These are phyloP conservation scores for Heliothis peltigera DNA, from an alignment of 2,888 invertebrate species.

Conservation along the genomic window DNA sequence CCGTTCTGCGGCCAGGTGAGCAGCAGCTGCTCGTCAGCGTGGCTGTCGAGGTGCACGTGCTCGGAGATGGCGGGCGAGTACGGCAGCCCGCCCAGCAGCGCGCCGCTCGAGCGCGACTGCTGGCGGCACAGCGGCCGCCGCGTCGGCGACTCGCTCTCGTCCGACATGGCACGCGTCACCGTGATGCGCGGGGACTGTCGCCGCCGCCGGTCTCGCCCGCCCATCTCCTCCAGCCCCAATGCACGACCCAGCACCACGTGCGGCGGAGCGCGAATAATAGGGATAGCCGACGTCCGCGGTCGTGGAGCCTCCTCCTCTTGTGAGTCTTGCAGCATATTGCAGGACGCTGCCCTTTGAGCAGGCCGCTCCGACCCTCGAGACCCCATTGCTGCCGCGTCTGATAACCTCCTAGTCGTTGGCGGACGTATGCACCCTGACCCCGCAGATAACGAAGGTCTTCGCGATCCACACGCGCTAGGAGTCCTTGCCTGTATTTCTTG, in stretches of 20 bases:
- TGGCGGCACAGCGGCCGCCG: conserved; percentile 85
- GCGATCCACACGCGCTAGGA: conserved; percentile 94
- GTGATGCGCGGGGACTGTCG: conserved; percentile 92
- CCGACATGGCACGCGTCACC: conserved; percentile 93
- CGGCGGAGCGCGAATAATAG: conserved; percentile 88
- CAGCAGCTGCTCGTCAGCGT: conserved; percentile 86
- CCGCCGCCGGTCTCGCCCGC: conserved; percentile 77
- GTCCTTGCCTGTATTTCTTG: conserved; percentile 95
- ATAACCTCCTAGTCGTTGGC: conserved; percentile 82
- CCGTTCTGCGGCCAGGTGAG: conserved; percentile 89
- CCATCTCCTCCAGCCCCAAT: conserved; percentile 87
- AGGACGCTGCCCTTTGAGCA: conserved; percentile 91
- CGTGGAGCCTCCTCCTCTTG: conserved; percentile 82
- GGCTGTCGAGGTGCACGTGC: conserved; percentile 71
- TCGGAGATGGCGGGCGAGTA: conserved; percentile 85
- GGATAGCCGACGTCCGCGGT: conserved; percentile 82
- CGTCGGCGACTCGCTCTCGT: conserved; percentile 91
- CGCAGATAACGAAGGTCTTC: conserved; percentile 92
- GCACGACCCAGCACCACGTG: conserved; percentile 91
- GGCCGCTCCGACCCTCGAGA: conserved; percentile 81
- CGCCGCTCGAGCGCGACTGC: conserved; percentile 87
- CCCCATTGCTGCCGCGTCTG: conserved; percentile 86
- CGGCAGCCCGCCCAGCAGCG: conserved; percentile 83
- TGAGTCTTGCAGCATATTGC: conserved; percentile 92
- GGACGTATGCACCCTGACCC: conserved; percentile 85